Evolutionary conservation across 2,888 invertebrate species (phyloP).

Genomic region (Chrysina gloriosa): DNA sequence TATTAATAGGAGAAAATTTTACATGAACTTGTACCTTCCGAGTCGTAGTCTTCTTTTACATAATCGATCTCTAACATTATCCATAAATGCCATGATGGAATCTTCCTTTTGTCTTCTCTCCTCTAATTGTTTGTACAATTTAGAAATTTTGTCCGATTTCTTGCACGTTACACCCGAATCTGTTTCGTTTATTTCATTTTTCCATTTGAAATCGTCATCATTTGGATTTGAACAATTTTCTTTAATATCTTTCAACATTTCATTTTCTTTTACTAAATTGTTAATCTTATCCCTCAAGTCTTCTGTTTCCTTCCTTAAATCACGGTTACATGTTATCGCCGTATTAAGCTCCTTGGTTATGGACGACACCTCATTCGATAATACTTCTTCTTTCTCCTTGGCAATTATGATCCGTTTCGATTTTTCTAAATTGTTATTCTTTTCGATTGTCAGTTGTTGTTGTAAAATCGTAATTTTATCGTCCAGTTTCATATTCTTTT

Average conservation of each 20-base stretch:
- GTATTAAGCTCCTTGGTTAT: slow-evolving; percentile 14
- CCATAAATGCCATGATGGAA: background rate
- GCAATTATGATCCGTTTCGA: background rate
- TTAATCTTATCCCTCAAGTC: background rate
- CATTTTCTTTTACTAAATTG: slow-evolving; percentile 25
- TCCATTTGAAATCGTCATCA: background rate
- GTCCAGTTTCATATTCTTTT: slow-evolving; percentile 26
- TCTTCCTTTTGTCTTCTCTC: background rate
- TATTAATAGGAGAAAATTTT: background rate
- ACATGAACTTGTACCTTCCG: background rate
- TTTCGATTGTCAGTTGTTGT: slow-evolving; percentile 15
- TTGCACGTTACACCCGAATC: background rate
- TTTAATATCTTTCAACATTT: background rate
- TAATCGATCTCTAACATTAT: slow-evolving; percentile 6
- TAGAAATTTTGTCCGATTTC: background rate
- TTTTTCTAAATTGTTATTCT: background rate
- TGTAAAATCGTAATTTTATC: slow-evolving; percentile 25
- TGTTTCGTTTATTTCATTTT: background rate
- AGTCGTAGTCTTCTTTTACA: slow-evolving; percentile 23
- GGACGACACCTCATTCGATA: background rate
- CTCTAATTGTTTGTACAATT: background rate
- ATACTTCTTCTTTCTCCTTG: background rate
- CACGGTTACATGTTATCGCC: background rate
- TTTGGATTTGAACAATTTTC: background rate
- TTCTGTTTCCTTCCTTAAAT: background rate